A percentile compares a stretch with the other conserved stretches of the same genome.
Evolutionary conservation across 2,797 vertebrate genomes (phyloP).

Genomic region (Echeneis naucrates): DNA sequence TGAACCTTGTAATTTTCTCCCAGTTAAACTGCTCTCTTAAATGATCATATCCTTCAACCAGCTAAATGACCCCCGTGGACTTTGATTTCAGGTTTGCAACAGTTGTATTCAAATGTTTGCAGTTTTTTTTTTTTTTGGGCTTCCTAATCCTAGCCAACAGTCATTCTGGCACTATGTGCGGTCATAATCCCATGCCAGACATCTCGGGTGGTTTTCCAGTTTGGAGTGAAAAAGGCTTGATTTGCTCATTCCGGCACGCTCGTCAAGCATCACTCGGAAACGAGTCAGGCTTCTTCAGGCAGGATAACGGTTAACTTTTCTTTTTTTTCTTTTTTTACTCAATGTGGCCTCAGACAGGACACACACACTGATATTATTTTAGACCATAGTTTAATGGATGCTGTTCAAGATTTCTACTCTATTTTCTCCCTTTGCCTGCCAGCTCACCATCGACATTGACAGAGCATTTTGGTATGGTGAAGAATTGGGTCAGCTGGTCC

Average conservation of each 20-base stretch:
- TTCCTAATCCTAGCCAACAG: conserved; percentile 69
- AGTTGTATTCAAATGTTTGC: conserved; percentile 66
- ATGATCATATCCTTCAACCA: conserved; percentile 42
- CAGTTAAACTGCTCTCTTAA: conserved; percentile 53
- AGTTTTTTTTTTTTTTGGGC: conserved; percentile 8
- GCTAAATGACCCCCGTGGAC: conserved; percentile 51
- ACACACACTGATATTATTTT: conserved; percentile 31
- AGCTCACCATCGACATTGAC: conserved; percentile 40
- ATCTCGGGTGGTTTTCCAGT: conserved; percentile 68
- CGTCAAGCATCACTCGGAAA: conserved; percentile 45
- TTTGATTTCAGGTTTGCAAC: conserved; percentile 60
- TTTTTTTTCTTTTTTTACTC: conserved; percentile 32
- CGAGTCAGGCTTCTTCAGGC: conserved; percentile 54
- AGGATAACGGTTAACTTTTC: conserved; percentile 59
- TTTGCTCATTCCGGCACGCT: conserved; percentile 72
- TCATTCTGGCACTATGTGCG: conserved; percentile 62
- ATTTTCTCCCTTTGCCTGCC: conserved; percentile 39
- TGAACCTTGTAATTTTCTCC: conserved; percentile 57
- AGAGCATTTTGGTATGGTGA: conserved; percentile 38
- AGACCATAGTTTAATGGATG: conserved; percentile 31
- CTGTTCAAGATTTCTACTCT: conserved; percentile 39
- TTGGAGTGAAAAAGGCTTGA: conserved; percentile 62
- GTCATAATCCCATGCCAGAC: conserved; percentile 64
- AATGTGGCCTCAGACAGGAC: conserved; percentile 44
- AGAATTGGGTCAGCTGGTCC: conserved; percentile 53